Evolutionary conservation across 2,113 vertebrate genomes (phyloP).

Genomic region (Hippoglossus stenolepis): DNA sequence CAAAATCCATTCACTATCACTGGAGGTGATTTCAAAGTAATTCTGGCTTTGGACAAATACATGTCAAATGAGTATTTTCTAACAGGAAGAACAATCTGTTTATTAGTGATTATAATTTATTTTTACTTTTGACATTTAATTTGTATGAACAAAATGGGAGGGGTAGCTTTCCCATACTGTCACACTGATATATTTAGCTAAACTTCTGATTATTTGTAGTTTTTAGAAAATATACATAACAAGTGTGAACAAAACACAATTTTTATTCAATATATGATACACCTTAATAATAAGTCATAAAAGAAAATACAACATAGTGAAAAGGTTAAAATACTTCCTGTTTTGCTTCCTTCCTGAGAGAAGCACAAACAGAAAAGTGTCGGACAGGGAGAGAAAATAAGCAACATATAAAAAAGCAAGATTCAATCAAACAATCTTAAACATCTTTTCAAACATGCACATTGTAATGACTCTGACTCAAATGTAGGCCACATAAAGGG

Average conservation of each 20-base stretch:
- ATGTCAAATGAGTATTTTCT: background rate
- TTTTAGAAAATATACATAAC: constrained; percentile 9
- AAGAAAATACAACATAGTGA: background rate
- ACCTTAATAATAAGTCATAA: background rate
- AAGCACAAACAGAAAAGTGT: background rate
- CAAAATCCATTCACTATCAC: background rate
- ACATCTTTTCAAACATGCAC: constrained; percentile 15
- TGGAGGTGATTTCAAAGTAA: background rate
- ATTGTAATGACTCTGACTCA: background rate
- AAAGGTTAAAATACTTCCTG: background rate
- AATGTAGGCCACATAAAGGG: constrained; percentile 22
- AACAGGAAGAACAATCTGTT: background rate
- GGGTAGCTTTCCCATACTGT: background rate
- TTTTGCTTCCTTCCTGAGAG: background rate
- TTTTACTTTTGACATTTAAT: too few species aligned
- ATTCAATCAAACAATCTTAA: background rate
- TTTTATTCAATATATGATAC: constrained; percentile 20
- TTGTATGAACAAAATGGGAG: too few species aligned
- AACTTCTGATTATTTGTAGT: background rate
- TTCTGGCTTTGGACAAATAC: background rate
- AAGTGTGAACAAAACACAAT: constrained; percentile 10
- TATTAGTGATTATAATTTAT: too few species aligned
- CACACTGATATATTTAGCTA: background rate
- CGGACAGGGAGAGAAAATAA: background rate
- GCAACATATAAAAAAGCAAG: background rate